Percentiles rank a stretch among this genome's conserved stretches.
Evolutionary conservation across 2,113 vertebrate species (phyloP).

Genomic region (Callipepla squamata): DNA sequence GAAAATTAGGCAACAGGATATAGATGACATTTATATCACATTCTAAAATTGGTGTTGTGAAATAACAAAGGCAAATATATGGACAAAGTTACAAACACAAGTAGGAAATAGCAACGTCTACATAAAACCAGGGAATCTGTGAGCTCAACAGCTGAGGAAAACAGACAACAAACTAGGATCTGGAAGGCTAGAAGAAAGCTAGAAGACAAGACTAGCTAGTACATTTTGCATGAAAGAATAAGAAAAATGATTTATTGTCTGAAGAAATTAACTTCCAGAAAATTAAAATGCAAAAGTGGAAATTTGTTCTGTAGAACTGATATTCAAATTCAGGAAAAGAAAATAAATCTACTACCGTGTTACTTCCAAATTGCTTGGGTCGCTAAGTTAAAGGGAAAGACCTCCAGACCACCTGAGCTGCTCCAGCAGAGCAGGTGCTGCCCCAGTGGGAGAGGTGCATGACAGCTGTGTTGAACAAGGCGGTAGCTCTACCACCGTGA

Average conservation of each 20-base stretch:
- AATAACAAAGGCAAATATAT: neutral
- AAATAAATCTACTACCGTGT: neutral
- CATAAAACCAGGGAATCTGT: neutral
- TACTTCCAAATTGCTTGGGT: neutral
- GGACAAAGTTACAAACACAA: neutral
- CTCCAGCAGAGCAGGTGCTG: fast-evolving
- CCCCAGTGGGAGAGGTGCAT: fast-evolving
- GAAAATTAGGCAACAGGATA: neutral
- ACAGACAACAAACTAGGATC: neutral
- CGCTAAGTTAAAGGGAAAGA: neutral
- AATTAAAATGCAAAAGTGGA: neutral
- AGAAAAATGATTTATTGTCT: neutral
- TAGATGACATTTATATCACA: neutral
- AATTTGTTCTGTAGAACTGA: neutral
- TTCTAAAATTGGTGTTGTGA: neutral
- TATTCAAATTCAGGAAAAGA: neutral
- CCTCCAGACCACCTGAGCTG: fast-evolving
- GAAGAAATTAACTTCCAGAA: neutral
- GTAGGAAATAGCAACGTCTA: neutral
- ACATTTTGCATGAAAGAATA: neutral
- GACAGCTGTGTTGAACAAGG: neutral
- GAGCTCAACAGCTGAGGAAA: neutral
- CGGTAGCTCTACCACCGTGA: fast-evolving
- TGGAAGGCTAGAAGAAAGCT: neutral
- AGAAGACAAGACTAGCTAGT: neutral